Evolutionary conservation across 2,888 invertebrate species (phyloP), one percentile per base, ranked within the genome.

Genomic region (Mesodorylaimus sp.): DNA sequence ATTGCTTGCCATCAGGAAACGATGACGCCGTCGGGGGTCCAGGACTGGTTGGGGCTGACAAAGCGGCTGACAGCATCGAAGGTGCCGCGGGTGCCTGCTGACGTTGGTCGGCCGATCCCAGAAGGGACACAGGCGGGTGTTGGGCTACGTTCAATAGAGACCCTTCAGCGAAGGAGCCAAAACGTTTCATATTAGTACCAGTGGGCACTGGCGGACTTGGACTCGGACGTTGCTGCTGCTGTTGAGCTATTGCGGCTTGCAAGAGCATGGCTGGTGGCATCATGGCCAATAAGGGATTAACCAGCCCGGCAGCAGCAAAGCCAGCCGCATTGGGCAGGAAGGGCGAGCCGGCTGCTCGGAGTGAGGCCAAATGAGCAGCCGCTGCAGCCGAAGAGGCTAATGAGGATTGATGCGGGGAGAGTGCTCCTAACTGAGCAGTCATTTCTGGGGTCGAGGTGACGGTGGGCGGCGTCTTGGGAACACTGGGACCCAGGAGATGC

Each of bases 401-500:
- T 32, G 16, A 32, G 32, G 32, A 32, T n/a, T n/a, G n/a, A n/a
- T n/a, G n/a, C n/a, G n/a, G n/a, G n/a, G n/a, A n/a, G n/a, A n/a
- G n/a, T n/a, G n/a, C n/a, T n/a, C 69, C 86, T 86, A 0, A 81
- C 80, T 45, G 83, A 77, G 68, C 80, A 82, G 50, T 86, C 73
- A 1, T 55, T 58, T 32, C 85, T 81, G 66, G 86, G 83, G 59
- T 86, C 85, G 61, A 78, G 80, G 32, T 81, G 77, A 2, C 86
- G 86, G 59, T 86, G 66, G 2, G 83, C 82, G 0, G 87, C 83
- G 62, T 86, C 73, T 32, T 46, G 10, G 32, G 32, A 10, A 32
- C 32, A 16, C 7, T 16, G 7, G 32, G 32, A 10, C 16, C 10
- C 7, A 32, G 16, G n/a, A n/a, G n/a, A n/a, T n/a, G n/a, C n/a